These are phyloP conservation scores for Peromyscus eremicus DNA, from an alignment of 2,797 vertebrate genomes.

Conservation along the genomic window DNA sequence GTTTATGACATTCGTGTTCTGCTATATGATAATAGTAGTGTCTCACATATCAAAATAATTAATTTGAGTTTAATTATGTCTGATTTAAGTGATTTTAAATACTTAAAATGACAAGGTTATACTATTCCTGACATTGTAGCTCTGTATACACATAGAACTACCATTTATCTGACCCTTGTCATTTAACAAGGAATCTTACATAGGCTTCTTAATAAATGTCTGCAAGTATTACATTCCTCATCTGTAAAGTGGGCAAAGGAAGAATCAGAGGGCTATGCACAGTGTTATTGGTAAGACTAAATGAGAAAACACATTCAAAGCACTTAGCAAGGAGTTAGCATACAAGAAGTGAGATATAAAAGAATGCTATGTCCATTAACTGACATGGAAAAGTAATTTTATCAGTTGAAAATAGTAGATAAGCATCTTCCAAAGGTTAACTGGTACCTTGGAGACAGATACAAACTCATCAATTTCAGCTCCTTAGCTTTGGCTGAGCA, in stretches of 20 bases:
- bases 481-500: not conserved
- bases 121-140: not conserved
- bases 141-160: not conserved
- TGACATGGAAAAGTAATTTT: not conserved
- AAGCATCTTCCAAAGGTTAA: not conserved
- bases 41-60: not conserved
- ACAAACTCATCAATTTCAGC: not conserved
- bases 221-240: not conserved
- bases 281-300: not conserved
- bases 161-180: not conserved
- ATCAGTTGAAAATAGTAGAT: not conserved
- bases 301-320: not conserved
- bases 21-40: not conserved
- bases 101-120: not conserved
- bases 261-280: not conserved
- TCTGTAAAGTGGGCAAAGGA: not conserved
- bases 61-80: slow-evolving; percentile 31
- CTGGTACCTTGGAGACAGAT: not conserved
- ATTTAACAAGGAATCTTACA: not conserved
- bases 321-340: not conserved
- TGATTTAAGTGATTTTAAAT: slow-evolving; percentile 41
- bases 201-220: not conserved
- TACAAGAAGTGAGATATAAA: not conserved
- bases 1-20: not conserved
- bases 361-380: not conserved